Conservation (phyloP, 2,113 vertebrate genomes). For the Syrmaticus mikado region DNA sequence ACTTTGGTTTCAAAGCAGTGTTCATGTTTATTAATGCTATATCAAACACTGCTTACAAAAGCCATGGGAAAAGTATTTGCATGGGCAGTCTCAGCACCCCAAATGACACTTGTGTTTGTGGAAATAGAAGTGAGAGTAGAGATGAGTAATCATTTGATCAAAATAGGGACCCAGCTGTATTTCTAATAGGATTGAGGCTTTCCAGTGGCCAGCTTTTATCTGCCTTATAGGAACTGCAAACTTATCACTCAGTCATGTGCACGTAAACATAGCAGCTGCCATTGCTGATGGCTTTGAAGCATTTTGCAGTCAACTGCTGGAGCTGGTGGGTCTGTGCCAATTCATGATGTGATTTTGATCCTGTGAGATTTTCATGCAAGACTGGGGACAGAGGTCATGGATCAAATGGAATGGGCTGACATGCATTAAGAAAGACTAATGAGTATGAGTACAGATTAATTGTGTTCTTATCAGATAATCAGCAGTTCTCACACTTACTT, state of each 20-base stretch:
- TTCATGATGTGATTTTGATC: conserved; percentile 40
- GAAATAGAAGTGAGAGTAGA: conserved; percentile 16
- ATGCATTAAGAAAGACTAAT: conserved; percentile 76
- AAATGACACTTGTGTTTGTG: background rate
- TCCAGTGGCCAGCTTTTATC: background rate
- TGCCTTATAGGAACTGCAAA: conserved; percentile 58
- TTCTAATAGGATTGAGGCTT: conserved; percentile 45
- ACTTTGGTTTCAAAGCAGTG: background rate
- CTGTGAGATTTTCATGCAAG: conserved; percentile 67
- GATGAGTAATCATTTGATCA: conserved; percentile 31
- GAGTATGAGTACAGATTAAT: conserved; percentile 76
- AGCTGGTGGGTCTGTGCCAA: conserved; percentile 51
- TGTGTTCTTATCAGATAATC: conserved; percentile 65
- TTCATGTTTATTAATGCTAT: background rate
- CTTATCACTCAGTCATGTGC: conserved; percentile 16
- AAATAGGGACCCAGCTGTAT: conserved; percentile 56
- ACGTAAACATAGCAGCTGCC: conserved; percentile 55
- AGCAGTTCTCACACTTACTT: conserved; percentile 66
- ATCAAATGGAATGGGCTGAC: conserved; percentile 70
- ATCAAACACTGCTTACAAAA: background rate
- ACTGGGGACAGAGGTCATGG: conserved; percentile 60
- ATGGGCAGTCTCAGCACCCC: background rate
- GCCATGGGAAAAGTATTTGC: background rate
- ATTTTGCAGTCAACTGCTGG: conserved; percentile 44
- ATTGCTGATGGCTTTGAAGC: conserved; percentile 49